Base-by-base conservation (phyloP, 2,888 invertebrate genomes). In the Dascillus cervinus region DNA sequence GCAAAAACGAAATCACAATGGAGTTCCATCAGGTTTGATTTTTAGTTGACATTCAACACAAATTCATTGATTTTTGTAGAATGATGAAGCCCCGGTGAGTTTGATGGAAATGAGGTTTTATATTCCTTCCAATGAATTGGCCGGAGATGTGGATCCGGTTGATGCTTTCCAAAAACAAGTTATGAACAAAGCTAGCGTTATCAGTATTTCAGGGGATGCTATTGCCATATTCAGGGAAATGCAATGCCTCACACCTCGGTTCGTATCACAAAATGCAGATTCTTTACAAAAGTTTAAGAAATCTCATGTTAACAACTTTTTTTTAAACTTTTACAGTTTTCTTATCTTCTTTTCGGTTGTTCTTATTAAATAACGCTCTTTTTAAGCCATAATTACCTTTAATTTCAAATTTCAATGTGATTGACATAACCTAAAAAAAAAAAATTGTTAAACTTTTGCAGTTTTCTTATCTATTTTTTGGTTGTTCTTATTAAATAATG, bases 31-130 rank as follows among this genome's bases (percentile, higher is more conserved):
- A 88, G 73, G 82, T 82, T 65, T 17, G 17, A 6, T 12, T 10
- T 26, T 33, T n/a, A n/a, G n/a, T n/a, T n/a, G n/a, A 5, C 13
- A 2, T 26, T 13, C 10, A 13, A 24, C 29, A 12, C 14, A n/a
- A 26, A n/a, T 22, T n/a, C n/a, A 10, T 17, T 17, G 17, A 38
- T 39, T 31, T 37, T 73, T 61, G 59, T 70, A 91, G 77, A 97
- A 97, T 65, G 98, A 99, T 56, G 98, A 98, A 65, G 94, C 95
- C 0, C 88, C 96, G 0, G 91, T 97, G 0, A 91, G 92, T 40
- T 69, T 99, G 34, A 84, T 94, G 78, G 98, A 99, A 67, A 88
- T 98, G 82, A 77, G 98, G 22, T 97, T 97, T 62, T 95, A 94
- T 64, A 92, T 98, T 53, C 98, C 98, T 0, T 82, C 92, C 0